Evolutionary conservation across 2,113 vertebrate species (phyloP).

Genomic region (Triplophysa rosa): DNA sequence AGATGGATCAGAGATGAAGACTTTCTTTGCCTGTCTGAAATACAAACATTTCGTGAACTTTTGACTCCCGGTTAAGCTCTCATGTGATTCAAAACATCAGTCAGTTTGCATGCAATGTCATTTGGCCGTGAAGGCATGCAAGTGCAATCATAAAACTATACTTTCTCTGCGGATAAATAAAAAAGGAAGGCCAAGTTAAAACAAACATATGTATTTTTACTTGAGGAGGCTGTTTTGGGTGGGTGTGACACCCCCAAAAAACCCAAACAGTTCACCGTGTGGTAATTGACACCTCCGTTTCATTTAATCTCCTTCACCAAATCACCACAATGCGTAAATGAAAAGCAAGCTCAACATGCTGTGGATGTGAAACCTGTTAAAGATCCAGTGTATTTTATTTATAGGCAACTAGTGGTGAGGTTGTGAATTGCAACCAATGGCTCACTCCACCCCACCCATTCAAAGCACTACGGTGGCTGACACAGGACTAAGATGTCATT

Average conservation of each 20-base stretch:
- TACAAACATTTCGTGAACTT: slow-evolving; percentile 28
- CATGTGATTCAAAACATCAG: slow-evolving; percentile 37
- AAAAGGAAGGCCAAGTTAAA: background rate
- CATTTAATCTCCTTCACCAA: background rate
- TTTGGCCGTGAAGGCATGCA: slow-evolving; percentile 17
- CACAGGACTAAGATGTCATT: too few species aligned
- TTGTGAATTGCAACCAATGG: too few species aligned
- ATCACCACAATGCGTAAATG: background rate
- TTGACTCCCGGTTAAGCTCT: slow-evolving; percentile 21
- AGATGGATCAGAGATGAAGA: slow-evolving; percentile 8
- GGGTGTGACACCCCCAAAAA: background rate
- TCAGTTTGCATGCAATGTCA: background rate
- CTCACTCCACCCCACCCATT: too few species aligned
- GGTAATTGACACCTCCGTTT: background rate
- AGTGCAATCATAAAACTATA: background rate
- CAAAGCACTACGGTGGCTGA: too few species aligned
- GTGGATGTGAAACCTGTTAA: slow-evolving; percentile 5
- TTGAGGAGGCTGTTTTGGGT: background rate
- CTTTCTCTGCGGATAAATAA: background rate
- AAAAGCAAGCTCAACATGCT: background rate
- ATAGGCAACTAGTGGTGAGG: too few species aligned
- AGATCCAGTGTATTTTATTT: too few species aligned
- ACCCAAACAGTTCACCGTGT: background rate
- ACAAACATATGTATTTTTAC: slow-evolving; percentile 7
- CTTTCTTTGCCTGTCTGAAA: slow-evolving; percentile 22